Conservation (phyloP, 2,888 invertebrate genomes). For the Harpalus rufipes region DNA sequence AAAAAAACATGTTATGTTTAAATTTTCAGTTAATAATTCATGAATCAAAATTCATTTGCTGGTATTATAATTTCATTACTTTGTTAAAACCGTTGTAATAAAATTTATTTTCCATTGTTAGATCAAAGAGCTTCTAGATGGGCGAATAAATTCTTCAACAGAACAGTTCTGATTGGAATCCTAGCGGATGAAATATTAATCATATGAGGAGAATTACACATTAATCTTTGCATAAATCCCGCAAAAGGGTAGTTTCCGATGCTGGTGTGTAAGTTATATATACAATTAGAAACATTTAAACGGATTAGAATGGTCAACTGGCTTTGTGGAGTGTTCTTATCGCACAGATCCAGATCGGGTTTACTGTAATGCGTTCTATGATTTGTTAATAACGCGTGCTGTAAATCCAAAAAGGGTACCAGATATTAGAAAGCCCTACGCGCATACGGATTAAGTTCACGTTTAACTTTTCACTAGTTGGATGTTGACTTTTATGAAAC, state of each 20-base stretch:
- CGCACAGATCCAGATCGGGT: constrained; percentile 25
- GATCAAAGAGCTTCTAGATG: neutral
- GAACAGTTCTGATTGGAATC: constrained; percentile 44
- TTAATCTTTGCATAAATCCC: constrained; percentile 47
- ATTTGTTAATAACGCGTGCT: constrained; percentile 39
- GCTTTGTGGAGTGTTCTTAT: constrained; percentile 51
- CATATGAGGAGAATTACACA: constrained; percentile 41
- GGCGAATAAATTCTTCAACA: constrained; percentile 14
- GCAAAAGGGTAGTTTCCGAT: constrained; percentile 1
- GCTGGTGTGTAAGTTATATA: constrained; percentile 11
- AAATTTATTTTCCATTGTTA: constrained; percentile 7
- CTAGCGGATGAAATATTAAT: constrained; percentile 36
- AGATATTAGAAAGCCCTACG: neutral
- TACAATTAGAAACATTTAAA: constrained; percentile 56
- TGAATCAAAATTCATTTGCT: constrained; percentile 40
- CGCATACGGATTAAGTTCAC: neutral
- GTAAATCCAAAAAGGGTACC: constrained; percentile 45
- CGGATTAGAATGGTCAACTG: constrained; percentile 55
- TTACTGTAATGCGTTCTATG: constrained; percentile 14
- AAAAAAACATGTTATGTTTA: constrained; percentile 45
- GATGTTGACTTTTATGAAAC: too few relatives aligned
- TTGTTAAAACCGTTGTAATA: neutral
- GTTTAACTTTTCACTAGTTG: neutral
- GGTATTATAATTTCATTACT: constrained; percentile 28
- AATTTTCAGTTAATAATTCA: constrained; percentile 36